Evolutionary conservation across 2,113 vertebrate genomes (phyloP), one percentile per base, ranked within the genome.

Genomic region (Pedetes capensis): DNA sequence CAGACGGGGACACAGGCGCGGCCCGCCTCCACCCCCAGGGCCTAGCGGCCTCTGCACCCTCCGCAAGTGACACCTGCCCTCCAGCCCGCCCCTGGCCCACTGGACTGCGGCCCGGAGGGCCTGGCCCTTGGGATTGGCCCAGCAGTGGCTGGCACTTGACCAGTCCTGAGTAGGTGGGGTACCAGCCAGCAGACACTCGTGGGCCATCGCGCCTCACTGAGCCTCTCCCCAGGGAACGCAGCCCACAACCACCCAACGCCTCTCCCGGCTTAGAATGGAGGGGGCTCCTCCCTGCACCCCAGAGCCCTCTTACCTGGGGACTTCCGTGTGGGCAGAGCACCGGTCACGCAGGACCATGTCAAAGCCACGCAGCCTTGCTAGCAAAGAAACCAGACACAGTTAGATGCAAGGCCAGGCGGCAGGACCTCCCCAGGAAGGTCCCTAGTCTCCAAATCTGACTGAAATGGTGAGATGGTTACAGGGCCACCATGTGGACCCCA

Each of bases 321-420:
- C 20, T n/a, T 79, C 61, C 2, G 32, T 37, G 59, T 39, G 55
- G 55, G 34, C 10, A 20, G 82, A 55, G 72, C 51, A 39, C 12
- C 49, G 0, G 0, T 86, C 88, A 53, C 82, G 88, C 92, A 69
- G 71, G 29, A 94, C 51, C 81, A 59, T 16, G 10, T 91, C 96
- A 82, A 64, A 69, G 57, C 61, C 69, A 47, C 8, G 90, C 92
- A 89, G 76, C 95, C 95, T 95, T 94, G 85, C 96, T 94, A 37
- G 85, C 95, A 90, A 92, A 96, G 92, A 96, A 32, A 95, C 0
- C 23, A 96, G 91, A 84, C 55, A 91, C n/a, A 27, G 72, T 95
- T 84, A 95, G 85, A 88, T 22, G 7, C 51, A 22, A 34, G 66
- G 68, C 27, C 55, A 8, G 42, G 11, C 1, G 32, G 53, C 32